Base-by-base conservation (phyloP, 2,797 vertebrate genomes). In the Sebastes vulpes region DNA sequence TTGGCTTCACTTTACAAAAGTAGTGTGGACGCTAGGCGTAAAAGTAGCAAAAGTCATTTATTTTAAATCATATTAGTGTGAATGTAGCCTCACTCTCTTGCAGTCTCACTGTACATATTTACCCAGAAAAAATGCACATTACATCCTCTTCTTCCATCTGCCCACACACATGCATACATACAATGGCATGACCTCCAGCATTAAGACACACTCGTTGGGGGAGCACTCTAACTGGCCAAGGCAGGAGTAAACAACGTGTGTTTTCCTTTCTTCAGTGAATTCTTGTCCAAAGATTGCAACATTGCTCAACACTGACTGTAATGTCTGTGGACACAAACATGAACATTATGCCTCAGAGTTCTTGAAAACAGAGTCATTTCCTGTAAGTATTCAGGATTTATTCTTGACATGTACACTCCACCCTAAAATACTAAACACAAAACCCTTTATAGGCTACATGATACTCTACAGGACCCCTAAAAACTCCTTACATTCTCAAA, bases 251-350 rank as follows among this genome's bases (percentile, higher is more conserved):
- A 58, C 64, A 81, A 79, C 86, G 90, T 75, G 42, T 88, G 56
- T 77, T 74, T 89, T 72, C 75, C 18, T 29, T 60, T 5, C 54
- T 67, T 56, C 69, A 72, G 42, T 64, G 63, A 84, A 86, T 85
- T 81, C 60, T 65, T 75, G 59, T 77, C 69, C 35, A 72, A 82
- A 81, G 21, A 77, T 72, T 82, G 64, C 66, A 63, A 23, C 38
- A 48, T 90, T 93, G 60, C 86, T 79, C 82, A 85, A 87, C 77
- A 21, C 46, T 81, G 66, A 71, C 72, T 52, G 50, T 72, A 74
- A 77, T 81, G 68, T 68, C 56, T 80, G 69, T 32, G 26, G 79
- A 90, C 79, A 78, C 67, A 65, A 77, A 71, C 52, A 75, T 75
- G 35, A 86, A 73, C 76, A 59, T 83, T 61, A 29, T 20, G 59